phyloP scores from a whole-genome alignment of 1,140 invertebrate species.

The Cherax destructor region DNA sequence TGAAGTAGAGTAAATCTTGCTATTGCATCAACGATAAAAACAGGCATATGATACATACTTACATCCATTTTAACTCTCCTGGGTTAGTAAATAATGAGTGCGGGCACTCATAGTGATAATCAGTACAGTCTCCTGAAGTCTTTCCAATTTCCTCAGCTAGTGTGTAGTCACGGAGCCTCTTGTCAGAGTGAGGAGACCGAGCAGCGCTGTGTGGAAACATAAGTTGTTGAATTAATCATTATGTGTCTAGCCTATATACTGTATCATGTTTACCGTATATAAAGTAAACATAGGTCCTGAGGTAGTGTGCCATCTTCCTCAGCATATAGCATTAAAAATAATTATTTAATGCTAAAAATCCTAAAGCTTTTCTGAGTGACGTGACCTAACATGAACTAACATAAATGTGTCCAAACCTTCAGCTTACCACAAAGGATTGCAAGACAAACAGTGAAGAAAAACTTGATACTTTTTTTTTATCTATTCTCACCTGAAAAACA shows the following conservation, averaged over 20 bases:
- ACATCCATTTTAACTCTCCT: constrained; percentile 18
- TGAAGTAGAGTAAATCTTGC: too few relatives aligned
- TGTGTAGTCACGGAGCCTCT: constrained; percentile 27
- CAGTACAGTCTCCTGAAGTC: constrained; percentile 33
- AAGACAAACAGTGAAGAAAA: not conserved
- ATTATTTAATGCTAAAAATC: too few relatives aligned
- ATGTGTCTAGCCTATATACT: too few relatives aligned
- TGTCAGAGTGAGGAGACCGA: constrained; percentile 29
- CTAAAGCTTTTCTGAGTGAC: too few relatives aligned
- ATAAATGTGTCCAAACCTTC: too few relatives aligned
- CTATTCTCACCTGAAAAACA: constrained; percentile 56
- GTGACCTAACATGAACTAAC: too few relatives aligned
- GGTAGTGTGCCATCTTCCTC: too few relatives aligned
- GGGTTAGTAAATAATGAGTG: constrained; percentile 44
- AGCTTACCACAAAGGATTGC: not conserved
- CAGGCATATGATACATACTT: not conserved
- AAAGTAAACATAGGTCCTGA: too few relatives aligned
- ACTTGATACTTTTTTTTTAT: too few relatives aligned
- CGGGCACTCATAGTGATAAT: constrained; percentile 8
- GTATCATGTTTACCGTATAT: too few relatives aligned
- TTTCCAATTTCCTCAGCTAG: constrained; percentile 20
- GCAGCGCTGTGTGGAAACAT: not conserved
- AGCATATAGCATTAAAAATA: too few relatives aligned
- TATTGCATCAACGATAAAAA: too few relatives aligned
- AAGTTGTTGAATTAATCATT: not conserved